These are phyloP conservation scores for Diorhabda sublineata DNA, from an alignment of 1,140 invertebrate species.

Conservation along the genomic window DNA sequence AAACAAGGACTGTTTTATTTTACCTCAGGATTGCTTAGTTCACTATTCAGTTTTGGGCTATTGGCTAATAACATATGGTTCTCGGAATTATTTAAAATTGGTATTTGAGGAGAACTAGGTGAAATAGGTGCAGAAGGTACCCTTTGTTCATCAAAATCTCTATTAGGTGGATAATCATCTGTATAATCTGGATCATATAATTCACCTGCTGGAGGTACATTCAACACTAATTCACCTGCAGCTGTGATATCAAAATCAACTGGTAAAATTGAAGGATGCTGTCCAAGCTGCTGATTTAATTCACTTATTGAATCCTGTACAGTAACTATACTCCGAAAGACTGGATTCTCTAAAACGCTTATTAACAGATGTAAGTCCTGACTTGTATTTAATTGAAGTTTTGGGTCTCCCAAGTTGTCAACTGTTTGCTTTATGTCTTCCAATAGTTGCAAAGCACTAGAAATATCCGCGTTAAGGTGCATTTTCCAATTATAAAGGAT, in stretches of 20 bases:
- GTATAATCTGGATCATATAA: constrained; percentile 49
- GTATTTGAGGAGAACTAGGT: constrained; percentile 49
- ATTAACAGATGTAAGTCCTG: constrained; percentile 85
- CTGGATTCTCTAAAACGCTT: constrained; percentile 84
- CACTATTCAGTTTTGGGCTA: constrained; percentile 75
- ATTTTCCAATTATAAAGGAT: constrained; percentile 25
- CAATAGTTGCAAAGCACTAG: constrained; percentile 71
- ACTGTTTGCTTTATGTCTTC: constrained; percentile 74
- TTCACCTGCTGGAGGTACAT: constrained; percentile 51
- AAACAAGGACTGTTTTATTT: constrained; percentile 11
- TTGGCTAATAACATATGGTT: constrained; percentile 89
- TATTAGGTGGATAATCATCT: constrained; percentile 38
- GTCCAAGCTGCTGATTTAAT: constrained; percentile 72
- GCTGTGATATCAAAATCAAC: constrained; percentile 86
- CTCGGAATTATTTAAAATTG: constrained; percentile 62
- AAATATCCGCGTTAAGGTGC: constrained; percentile 56
- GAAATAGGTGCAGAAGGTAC: constrained; percentile 57
- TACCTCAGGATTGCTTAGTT: constrained; percentile 78
- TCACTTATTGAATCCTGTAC: constrained; percentile 83
- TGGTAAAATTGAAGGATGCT: constrained; percentile 87
- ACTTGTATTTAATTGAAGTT: constrained; percentile 67
- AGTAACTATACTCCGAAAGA: constrained; percentile 87
- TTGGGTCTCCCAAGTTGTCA: constrained; percentile 67
- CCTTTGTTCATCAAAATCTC: constrained; percentile 55
- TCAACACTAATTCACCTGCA: constrained; percentile 63